Conservation (phyloP, 2,888 invertebrate species). For the Agrypnus murinus region DNA sequence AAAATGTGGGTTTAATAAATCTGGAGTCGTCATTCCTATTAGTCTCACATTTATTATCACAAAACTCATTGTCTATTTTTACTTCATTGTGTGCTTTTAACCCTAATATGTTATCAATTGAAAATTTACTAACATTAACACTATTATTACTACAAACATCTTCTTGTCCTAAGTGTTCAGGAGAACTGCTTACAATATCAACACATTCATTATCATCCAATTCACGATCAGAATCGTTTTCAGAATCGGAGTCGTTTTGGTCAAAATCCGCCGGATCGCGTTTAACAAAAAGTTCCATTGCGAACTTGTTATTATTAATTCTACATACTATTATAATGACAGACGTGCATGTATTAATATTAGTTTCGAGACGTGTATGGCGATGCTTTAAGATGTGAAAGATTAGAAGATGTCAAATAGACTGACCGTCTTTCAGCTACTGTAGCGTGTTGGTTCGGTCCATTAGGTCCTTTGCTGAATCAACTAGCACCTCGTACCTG, state of each 20-base stretch:
- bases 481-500: constrained; percentile 65
- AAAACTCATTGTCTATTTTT: constrained; percentile 37
- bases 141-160: constrained; percentile 57
- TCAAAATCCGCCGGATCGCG: constrained; percentile 50
- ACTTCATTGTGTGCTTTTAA: constrained; percentile 54
- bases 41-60: constrained; percentile 37
- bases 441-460: constrained; percentile 62
- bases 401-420: constrained; percentile 56
- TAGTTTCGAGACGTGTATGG: constrained; percentile 31
- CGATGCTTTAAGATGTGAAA: constrained; percentile 52
- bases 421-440: constrained; percentile 59
- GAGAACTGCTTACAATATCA: constrained; percentile 62
- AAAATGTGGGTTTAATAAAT: constrained; percentile 67
- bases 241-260: constrained; percentile 48
- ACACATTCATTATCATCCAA: constrained; percentile 62
- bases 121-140: constrained; percentile 66
- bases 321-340: constrained; percentile 11
- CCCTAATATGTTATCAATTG: constrained; percentile 70
- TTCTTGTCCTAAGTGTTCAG: constrained; percentile 54
- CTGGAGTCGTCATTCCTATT: constrained; percentile 48
- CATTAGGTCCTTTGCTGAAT: constrained; percentile 67
- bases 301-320: constrained; percentile 14
- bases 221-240: constrained; percentile 57
- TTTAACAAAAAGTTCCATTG: constrained; percentile 44
- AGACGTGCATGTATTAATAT: constrained; percentile 3